Evolutionary conservation across 2,888 invertebrate species (phyloP).

Genomic region (Stenodema calcarata): DNA sequence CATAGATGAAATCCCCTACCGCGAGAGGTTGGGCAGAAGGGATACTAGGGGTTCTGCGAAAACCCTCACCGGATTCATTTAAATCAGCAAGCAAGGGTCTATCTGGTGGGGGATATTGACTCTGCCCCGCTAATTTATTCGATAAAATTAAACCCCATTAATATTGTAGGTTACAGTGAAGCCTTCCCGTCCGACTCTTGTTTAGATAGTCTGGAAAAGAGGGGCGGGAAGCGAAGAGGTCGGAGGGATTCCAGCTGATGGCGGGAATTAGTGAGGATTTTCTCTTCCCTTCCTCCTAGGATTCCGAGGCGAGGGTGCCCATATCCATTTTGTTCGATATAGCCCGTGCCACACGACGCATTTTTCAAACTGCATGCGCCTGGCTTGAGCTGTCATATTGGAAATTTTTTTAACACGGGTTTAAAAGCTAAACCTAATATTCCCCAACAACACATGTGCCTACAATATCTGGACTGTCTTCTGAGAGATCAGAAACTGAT

Average conservation of each 20-base stretch:
- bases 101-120: background rate
- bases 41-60: background rate
- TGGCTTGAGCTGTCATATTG: background rate
- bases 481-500: no score
- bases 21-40: background rate
- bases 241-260: slow-evolving; percentile 15
- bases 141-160: slow-evolving; percentile 35
- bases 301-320: background rate
- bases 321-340: background rate
- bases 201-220: background rate
- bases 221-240: background rate
- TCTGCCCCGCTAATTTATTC: slow-evolving; percentile 22
- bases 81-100: background rate
- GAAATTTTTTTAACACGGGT: no score
- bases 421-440: no score
- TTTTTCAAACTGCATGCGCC: background rate
- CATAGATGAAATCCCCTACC: slow-evolving; percentile 32
- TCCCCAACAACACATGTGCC: no score
- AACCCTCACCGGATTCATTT: slow-evolving; percentile 14
- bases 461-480: no score
- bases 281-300: background rate
- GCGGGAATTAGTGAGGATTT: background rate
- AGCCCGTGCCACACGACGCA: background rate
- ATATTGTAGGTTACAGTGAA: slow-evolving; percentile 16
- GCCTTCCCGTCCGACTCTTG: background rate